phyloP scores from a whole-genome alignment of 2,888 invertebrate species.

The Scaptomyza caliginosa region DNA sequence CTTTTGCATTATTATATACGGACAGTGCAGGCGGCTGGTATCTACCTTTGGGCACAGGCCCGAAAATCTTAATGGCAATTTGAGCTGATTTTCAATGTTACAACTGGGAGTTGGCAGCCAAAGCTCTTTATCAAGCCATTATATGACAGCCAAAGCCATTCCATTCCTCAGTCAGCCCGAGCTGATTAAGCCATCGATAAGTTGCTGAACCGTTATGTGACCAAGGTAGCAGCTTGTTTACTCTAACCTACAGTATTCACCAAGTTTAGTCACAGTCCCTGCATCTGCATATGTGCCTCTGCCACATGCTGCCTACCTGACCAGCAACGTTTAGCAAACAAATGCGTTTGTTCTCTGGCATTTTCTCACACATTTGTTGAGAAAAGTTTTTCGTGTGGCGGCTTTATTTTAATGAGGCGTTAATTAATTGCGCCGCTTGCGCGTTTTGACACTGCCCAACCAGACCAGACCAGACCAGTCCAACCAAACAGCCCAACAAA shows the following conservation, averaged over 20 bases:
- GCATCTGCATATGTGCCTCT: conserved; percentile 7
- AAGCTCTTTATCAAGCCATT: conserved; percentile 78
- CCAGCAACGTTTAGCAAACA: conserved; percentile 43
- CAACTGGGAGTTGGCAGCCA: conserved; percentile 81
- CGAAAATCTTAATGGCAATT: conserved; percentile 83
- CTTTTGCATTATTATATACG: conserved; percentile 60
- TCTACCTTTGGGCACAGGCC: conserved; percentile 59
- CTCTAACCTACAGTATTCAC: neutral
- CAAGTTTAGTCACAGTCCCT: neutral
- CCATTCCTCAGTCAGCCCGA: conserved; percentile 22
- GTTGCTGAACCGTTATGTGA: conserved; percentile 50
- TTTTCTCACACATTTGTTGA: conserved; percentile 70
- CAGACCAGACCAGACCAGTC: neutral
- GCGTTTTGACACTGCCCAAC: conserved; percentile 71
- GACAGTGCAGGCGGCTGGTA: conserved; percentile 42
- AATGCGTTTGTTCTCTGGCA: conserved; percentile 32
- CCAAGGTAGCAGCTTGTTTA: conserved; percentile 4
- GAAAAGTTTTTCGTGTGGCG: conserved; percentile 30
- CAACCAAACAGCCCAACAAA: neutral
- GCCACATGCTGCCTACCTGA: conserved; percentile 24
- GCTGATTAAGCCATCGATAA: conserved; percentile 75
- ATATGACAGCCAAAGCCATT: conserved; percentile 54
- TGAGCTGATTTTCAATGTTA: conserved; percentile 84
- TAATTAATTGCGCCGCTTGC: conserved; percentile 81
- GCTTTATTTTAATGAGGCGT: conserved; percentile 80